phyloP scores from a whole-genome alignment of 1,140 invertebrate genomes.

The Halictus rubicundus region DNA sequence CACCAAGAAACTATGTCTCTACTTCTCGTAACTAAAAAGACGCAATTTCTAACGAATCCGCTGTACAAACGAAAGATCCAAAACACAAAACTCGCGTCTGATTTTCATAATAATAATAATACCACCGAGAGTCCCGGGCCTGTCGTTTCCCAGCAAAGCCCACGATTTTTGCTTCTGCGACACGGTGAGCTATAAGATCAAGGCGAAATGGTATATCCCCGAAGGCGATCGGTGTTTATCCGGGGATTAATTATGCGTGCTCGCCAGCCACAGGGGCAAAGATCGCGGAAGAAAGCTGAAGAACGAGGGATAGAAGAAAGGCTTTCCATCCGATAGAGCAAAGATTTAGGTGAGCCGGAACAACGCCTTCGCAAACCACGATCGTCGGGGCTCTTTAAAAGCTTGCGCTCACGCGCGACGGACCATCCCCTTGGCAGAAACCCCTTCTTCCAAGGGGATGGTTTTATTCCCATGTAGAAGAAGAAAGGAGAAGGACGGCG shows the following conservation, averaged over 20 bases:
- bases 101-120: no score
- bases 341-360: slow-evolving; percentile 67
- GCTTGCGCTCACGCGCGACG: slow-evolving; percentile 49
- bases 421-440: no score
- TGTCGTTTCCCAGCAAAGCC: no score
- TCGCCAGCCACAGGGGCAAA: no score
- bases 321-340: slow-evolving; percentile 61
- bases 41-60: no score
- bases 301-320: slow-evolving; percentile 4
- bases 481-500: slow-evolving; percentile 2
- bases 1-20: no score
- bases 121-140: no score
- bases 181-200: not conserved
- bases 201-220: not conserved
- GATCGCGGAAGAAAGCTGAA: not conserved
- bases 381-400: slow-evolving; percentile 64
- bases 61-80: no score
- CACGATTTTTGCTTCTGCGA: not conserved
- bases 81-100: no score
- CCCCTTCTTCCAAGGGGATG: no score
- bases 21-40: no score
- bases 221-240: not conserved
- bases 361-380: slow-evolving; percentile 40
- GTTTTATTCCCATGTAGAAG: no score
- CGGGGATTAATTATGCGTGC: slow-evolving; percentile 12